Conservation (phyloP, 2,888 invertebrate genomes). For the Antheraea yamamai region DNA sequence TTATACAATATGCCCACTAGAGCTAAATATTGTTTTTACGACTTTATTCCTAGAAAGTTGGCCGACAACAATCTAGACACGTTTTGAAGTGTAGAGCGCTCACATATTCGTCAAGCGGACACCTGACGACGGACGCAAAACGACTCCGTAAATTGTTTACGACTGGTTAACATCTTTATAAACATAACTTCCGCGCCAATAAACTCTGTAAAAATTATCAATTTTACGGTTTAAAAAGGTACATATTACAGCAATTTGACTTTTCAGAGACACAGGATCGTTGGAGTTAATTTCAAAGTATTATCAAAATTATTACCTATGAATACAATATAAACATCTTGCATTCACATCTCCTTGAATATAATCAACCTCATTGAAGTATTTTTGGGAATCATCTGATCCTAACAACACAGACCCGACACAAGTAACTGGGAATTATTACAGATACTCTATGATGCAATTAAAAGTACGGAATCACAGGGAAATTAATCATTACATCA, state of each 20-base stretch:
- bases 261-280: constrained; percentile 37
- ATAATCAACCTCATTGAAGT: background rate
- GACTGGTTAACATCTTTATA: constrained; percentile 42
- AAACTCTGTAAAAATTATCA: constrained; percentile 54
- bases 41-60: constrained; percentile 15
- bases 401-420: background rate
- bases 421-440: background rate
- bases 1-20: background rate
- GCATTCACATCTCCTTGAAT: background rate
- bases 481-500: background rate
- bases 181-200: constrained; percentile 44
- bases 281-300: constrained; percentile 31
- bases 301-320: background rate
- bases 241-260: constrained; percentile 28
- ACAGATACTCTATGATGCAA: background rate
- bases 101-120: constrained; percentile 28
- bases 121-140: constrained; percentile 28
- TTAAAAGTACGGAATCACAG: background rate
- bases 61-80: constrained; percentile 26
- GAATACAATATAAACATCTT: background rate
- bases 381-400: background rate
- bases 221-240: constrained; percentile 47
- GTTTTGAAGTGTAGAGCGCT: constrained; percentile 28
- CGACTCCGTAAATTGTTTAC: constrained; percentile 37
- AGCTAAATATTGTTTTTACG: constrained; percentile 17